Percentiles rank a stretch among this genome's conserved stretches.
Conservation (phyloP, 2,888 invertebrate species). For the Nemoura dubitans region DNA sequence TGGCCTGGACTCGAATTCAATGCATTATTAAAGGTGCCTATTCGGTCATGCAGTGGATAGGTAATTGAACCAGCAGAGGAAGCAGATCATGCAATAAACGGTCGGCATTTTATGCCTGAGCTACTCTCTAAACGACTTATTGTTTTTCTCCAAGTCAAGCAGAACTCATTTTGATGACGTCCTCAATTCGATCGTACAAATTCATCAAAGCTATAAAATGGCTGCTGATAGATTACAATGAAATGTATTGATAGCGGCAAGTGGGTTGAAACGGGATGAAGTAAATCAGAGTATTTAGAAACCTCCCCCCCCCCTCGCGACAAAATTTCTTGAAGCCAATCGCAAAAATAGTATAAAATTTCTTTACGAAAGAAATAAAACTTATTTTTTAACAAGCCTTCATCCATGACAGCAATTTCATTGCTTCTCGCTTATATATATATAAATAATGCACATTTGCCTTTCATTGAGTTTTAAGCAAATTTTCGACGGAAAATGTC, state of each 20-base stretch:
- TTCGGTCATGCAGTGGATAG: background rate
- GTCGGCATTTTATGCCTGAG: slow-evolving; percentile 38
- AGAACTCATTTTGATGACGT: slow-evolving; percentile 29
- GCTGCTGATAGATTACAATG: background rate
- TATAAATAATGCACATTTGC: no score
- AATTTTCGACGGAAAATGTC: no score
- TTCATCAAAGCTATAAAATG: background rate
- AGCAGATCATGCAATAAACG: slow-evolving; percentile 12
- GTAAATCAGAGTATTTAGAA: no score
- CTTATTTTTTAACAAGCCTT: no score
- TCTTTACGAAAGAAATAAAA: no score
- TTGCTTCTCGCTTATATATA: no score
- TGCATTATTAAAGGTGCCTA: slow-evolving; percentile 5
- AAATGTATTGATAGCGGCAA: background rate
- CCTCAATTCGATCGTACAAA: background rate
- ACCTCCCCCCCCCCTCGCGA: no score
- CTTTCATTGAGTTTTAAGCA: no score
- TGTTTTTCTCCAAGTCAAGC: slow-evolving; percentile 34
- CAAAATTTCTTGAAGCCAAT: no score
- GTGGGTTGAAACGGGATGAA: no score
- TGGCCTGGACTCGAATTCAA: background rate
- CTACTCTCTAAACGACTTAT: slow-evolving; percentile 35
- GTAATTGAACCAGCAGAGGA: slow-evolving; percentile 5
- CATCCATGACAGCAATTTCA: no score
- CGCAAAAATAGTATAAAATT: no score